phyloP scores from a whole-genome alignment of 2,797 vertebrate genomes.

The Leucoraja ocellata region DNA sequence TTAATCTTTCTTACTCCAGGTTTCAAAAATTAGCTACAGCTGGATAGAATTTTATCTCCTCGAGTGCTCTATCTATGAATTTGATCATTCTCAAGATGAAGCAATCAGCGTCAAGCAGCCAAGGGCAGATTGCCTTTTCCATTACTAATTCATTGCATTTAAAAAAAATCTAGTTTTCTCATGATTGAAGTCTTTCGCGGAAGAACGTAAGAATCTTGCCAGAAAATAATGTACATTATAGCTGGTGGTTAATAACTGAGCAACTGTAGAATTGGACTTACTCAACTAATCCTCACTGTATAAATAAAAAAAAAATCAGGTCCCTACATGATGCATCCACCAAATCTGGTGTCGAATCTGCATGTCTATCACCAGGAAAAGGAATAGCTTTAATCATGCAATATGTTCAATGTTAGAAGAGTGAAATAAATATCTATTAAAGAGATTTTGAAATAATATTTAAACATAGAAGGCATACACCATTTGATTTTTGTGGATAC shows the following conservation, averaged over 20 bases:
- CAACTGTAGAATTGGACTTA: neutral
- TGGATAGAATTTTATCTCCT: neutral
- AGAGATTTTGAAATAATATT: neutral
- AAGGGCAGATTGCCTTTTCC: neutral
- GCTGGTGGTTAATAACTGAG: neutral
- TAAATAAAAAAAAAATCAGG: neutral
- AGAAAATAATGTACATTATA: neutral
- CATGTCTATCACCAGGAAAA: neutral
- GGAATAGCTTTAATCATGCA: neutral
- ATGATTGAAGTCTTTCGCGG: neutral
- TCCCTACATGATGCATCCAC: neutral
- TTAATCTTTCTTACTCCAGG: neutral
- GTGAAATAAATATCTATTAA: neutral
- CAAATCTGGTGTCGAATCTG: neutral
- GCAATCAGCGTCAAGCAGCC: neutral
- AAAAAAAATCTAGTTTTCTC: neutral
- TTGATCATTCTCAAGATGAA: neutral
- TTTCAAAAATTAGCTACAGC: neutral
- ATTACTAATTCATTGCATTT: neutral
- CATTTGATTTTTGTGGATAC: neutral
- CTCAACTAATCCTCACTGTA: neutral
- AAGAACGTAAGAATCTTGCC: neutral
- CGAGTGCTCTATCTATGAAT: neutral
- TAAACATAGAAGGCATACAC: neutral
- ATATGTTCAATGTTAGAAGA: neutral